Conservation (phyloP, 2,113 vertebrate genomes). For the Gnathonemus echidnorhynchus region DNA sequence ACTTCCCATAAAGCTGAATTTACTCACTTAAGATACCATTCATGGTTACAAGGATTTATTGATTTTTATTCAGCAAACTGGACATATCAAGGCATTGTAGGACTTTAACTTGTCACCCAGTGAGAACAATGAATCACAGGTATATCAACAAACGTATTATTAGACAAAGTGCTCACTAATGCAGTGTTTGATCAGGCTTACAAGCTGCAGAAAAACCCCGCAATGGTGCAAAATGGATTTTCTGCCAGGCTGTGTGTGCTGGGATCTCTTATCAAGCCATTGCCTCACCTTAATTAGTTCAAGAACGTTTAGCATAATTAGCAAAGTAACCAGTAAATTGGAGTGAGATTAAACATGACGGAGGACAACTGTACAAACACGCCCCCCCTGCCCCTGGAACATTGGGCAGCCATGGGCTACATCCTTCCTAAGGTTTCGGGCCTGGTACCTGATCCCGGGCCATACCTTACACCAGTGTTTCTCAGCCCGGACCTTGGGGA, state of each 20-base stretch:
- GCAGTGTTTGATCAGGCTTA: background rate
- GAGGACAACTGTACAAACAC: background rate
- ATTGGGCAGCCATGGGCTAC: background rate
- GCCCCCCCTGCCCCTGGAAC: background rate
- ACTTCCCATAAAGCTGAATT: background rate
- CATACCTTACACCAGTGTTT: background rate
- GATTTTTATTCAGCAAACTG: background rate
- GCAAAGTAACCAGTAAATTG: background rate
- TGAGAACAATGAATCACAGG: background rate
- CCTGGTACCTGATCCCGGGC: background rate
- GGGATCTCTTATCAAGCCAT: background rate
- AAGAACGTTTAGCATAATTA: background rate
- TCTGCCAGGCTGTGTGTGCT: background rate
- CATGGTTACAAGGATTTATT: background rate
- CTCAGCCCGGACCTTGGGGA: background rate
- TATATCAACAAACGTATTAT: background rate
- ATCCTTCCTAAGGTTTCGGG: background rate
- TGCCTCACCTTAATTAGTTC: background rate
- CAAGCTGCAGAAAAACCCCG: background rate
- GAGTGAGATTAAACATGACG: background rate
- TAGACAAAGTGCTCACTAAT: background rate
- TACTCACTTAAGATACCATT: background rate
- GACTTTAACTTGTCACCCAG: background rate
- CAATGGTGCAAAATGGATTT: background rate
- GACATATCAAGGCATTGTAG: background rate